Base-by-base conservation (phyloP, 2,888 invertebrate genomes). In the Endomychus coccineus region DNA sequence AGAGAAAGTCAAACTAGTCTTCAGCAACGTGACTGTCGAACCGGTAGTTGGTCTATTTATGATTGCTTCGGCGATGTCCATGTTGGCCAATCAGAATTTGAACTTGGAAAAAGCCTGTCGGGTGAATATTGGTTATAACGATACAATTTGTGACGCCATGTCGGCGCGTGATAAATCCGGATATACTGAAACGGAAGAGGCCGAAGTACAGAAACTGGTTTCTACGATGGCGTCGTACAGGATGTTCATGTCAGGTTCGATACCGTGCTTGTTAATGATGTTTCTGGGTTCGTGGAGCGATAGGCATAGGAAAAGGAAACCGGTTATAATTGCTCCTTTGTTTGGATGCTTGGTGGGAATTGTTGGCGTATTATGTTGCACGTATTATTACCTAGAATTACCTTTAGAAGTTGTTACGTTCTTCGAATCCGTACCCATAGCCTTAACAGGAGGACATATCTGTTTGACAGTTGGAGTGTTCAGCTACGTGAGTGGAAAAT, bases 31-130 rank as follows among this genome's bases (percentile, higher is more conserved):
- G 45, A 80, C 80, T 9, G 78, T 82, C 7, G 82, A 82, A 53
- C 81, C 81, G 1, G 75, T 81, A 61, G 59, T 81, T 34, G 75
- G 79, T 1, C 77, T 77, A 51, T 81, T 78, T 55, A 76, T 81
- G 27, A 64, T 72, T 47, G 69, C 71, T 2, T 68, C 67, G 40
- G 67, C 71, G 2, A 55, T 74, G 21, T 76, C 83, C 1, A 74
- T 77, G 14, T 56, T 87, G 45, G 83, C 84, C 11, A 83, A 83
- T 31, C 85, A 85, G 61, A 86, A 87, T 64, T 68, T 87, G 36
- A 83, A 83, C 58, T 68, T 28, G 14, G 28, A 28, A 16, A 28
- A 28, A n/a, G 14, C 13, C 11, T 28, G 28, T n/a, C 14, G 28
- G 42, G 85, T 86, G 2, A 87, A 87, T 62, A 70, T 86, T 50